Conservation (phyloP, 2,113 vertebrate genomes). For the Tachysurus fulvidraco region DNA sequence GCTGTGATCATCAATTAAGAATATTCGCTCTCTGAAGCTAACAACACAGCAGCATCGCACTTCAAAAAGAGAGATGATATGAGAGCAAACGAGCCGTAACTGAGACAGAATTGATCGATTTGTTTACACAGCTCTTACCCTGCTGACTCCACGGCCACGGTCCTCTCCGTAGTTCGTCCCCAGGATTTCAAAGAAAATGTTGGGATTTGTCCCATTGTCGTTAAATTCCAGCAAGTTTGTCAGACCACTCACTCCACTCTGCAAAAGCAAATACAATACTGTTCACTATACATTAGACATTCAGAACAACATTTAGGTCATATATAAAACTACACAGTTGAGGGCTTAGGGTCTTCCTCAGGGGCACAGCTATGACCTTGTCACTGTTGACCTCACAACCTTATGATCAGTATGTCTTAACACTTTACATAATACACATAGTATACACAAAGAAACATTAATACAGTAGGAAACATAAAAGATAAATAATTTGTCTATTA, state of each 20-base stretch:
- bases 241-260: conserved; percentile 90
- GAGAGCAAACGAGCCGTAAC: background rate
- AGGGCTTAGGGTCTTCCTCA: too few species aligned
- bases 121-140: conserved; percentile 76
- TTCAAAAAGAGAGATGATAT: conserved; percentile 19
- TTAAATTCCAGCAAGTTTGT: conserved; percentile 94
- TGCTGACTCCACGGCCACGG: conserved; percentile 89
- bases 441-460: background rate
- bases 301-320: too few species aligned
- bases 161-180: conserved; percentile 98
- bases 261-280: conserved; percentile 36
- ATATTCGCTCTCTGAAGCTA: conserved; percentile 53
- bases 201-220: conserved; percentile 92
- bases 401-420: background rate
- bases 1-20: conserved; percentile 59
- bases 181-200: conserved; percentile 96
- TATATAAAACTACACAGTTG: too few species aligned
- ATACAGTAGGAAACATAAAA: background rate
- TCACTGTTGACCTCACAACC: too few species aligned
- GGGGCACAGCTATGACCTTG: too few species aligned
- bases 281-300: background rate
- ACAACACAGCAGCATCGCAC: conserved; percentile 45
- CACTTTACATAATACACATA: background rate
- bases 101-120: background rate
- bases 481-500: background rate